These are phyloP conservation scores for Tylochromis polylepis DNA, from an alignment of 2,113 vertebrate genomes.

Conservation along the genomic window DNA sequence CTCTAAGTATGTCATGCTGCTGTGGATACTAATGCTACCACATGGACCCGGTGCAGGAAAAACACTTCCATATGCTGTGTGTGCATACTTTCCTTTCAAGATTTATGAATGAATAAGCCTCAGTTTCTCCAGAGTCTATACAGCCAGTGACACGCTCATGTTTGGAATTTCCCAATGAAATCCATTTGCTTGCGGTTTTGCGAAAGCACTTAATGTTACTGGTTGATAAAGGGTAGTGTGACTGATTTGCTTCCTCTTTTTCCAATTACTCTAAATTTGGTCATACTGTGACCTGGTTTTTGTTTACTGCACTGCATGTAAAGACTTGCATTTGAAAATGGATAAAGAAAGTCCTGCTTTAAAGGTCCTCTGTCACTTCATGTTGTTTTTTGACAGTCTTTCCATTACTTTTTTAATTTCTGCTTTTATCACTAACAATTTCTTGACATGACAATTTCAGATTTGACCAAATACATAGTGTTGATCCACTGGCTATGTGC, in stretches of 20 bases:
- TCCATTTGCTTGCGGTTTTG: constrained; percentile 43
- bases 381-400: not conserved
- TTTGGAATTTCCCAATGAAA: constrained; percentile 53
- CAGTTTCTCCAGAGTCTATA: constrained; percentile 22
- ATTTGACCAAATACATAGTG: not conserved
- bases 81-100: constrained; percentile 55
- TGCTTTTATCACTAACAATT: not conserved
- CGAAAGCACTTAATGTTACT: constrained; percentile 12
- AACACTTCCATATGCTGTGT: constrained; percentile 67
- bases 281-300: constrained; percentile 4
- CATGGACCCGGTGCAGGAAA: constrained; percentile 60
- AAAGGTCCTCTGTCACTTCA: not conserved
- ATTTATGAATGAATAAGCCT: constrained; percentile 70
- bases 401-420: not conserved
- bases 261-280: constrained; percentile 26
- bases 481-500: not conserved
- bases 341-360: not conserved
- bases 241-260: constrained; percentile 23
- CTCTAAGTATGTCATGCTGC: constrained; percentile 34
- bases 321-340: not conserved
- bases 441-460: not conserved
- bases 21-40: constrained; percentile 52
- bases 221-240: not conserved
- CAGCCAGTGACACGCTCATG: constrained; percentile 27
- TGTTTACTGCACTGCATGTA: constrained; percentile 5